phyloP scores from a whole-genome alignment of 2,888 invertebrate genomes.

The Tetragonula carbonaria region DNA sequence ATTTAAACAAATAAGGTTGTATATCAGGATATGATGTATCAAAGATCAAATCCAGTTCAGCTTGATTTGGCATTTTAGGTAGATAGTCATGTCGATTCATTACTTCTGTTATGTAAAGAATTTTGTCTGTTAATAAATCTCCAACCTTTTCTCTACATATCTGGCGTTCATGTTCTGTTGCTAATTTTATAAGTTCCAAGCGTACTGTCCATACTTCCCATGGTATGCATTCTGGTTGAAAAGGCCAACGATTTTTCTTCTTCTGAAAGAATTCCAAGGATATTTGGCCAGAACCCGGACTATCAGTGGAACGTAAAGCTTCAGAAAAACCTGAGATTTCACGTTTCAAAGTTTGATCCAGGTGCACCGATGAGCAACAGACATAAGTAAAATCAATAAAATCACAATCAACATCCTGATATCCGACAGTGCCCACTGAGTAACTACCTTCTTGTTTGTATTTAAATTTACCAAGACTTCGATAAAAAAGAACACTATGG shows the following conservation, averaged over 20 bases:
- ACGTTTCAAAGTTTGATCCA: slow-evolving; percentile 89
- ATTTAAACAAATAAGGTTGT: slow-evolving; percentile 98
- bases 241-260: slow-evolving; percentile 94
- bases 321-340: slow-evolving; percentile 93
- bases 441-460: slow-evolving; percentile 98
- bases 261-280: slow-evolving; percentile 98
- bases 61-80: slow-evolving; percentile 97
- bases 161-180: slow-evolving; percentile 94
- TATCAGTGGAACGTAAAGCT: slow-evolving; percentile 89
- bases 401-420: slow-evolving; percentile 98
- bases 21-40: slow-evolving; percentile 97
- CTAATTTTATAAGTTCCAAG: slow-evolving; percentile 93
- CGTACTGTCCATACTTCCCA: slow-evolving; percentile 99
- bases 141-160: slow-evolving; percentile 94
- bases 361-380: slow-evolving; percentile 93
- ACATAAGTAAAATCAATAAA: slow-evolving; percentile 99
- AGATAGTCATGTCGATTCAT: slow-evolving; percentile 98
- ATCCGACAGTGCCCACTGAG: slow-evolving; percentile 97
- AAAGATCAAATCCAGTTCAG: slow-evolving; percentile 96
- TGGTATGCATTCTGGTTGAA: slow-evolving; percentile 95
- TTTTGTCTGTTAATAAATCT: slow-evolving; percentile 95
- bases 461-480: slow-evolving; percentile 96
- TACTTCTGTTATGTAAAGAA: slow-evolving; percentile 96
- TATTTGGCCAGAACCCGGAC: slow-evolving; percentile 91
- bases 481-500: slow-evolving; percentile 96